These are phyloP conservation scores for Dendroctonus valens DNA, from an alignment of 1,140 invertebrate genomes.

Conservation along the genomic window DNA sequence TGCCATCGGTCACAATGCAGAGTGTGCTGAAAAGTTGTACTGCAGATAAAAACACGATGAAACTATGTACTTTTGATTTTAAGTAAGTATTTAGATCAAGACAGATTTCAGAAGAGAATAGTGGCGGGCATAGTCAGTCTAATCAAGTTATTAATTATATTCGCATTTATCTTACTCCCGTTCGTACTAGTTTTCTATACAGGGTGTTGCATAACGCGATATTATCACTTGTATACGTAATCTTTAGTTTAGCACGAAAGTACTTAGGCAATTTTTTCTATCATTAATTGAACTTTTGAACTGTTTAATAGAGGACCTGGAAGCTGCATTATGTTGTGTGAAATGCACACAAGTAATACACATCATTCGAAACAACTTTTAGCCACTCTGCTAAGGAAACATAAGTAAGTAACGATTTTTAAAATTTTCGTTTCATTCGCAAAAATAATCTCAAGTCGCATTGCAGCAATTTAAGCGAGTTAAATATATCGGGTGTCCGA, in stretches of 20 bases:
- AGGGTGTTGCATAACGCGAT: not conserved
- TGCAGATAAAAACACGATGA: slow-evolving; percentile 44
- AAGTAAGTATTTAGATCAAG: slow-evolving; percentile 40
- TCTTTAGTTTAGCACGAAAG: not conserved
- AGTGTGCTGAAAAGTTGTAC: slow-evolving; percentile 56
- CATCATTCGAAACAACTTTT: slow-evolving; percentile 46
- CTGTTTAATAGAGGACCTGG: slow-evolving; percentile 51
- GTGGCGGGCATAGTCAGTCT: not conserved
- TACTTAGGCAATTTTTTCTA: no score
- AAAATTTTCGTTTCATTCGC: not conserved
- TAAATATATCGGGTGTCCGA: no score
- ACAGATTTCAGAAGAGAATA: not conserved
- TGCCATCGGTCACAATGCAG: slow-evolving; percentile 61
- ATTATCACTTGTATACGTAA: not conserved
- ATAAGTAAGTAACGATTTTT: slow-evolving; percentile 46
- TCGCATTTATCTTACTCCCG: not conserved
- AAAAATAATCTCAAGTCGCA: not conserved
- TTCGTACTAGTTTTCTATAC: no score
- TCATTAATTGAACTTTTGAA: not conserved
- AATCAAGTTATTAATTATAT: not conserved
- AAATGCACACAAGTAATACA: slow-evolving; percentile 50
- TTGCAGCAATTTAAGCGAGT: no score
- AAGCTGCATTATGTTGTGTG: slow-evolving; percentile 50
- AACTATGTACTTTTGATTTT: slow-evolving; percentile 49
- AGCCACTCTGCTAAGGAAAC: slow-evolving; percentile 53